Evolutionary conservation across 2,888 invertebrate species (phyloP).

Genomic region (Drosophila tanythrix): DNA sequence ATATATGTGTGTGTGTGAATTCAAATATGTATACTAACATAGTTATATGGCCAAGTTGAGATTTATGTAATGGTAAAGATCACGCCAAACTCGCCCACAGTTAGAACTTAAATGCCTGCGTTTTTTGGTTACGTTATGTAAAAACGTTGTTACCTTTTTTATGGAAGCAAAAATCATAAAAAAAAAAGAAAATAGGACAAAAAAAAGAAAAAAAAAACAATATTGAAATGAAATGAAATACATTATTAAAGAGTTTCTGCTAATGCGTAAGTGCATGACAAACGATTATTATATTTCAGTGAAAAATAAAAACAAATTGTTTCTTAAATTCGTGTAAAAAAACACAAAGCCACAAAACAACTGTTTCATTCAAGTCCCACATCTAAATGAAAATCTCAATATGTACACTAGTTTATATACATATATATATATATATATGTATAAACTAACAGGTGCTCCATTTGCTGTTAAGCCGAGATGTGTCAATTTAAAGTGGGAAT

Average conservation of each 20-base stretch:
- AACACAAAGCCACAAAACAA: slow-evolving; percentile 69
- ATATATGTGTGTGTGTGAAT: slow-evolving; percentile 25
- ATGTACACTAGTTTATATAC: too few relatives aligned
- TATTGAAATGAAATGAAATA: slow-evolving; percentile 55
- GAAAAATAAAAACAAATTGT: slow-evolving; percentile 80
- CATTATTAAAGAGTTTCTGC: slow-evolving; percentile 63
- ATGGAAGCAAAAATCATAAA: slow-evolving; percentile 44
- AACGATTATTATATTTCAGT: slow-evolving; percentile 81
- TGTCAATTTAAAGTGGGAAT: slow-evolving; percentile 14
- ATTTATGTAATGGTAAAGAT: slow-evolving; percentile 47
- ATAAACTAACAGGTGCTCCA: slow-evolving; percentile 5
- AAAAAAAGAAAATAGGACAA: slow-evolving; percentile 23
- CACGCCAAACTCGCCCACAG: slow-evolving; percentile 55
- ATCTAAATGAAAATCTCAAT: neutral
- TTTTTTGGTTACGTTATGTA: slow-evolving; percentile 68
- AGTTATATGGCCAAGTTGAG: slow-evolving; percentile 63
- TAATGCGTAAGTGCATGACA: slow-evolving; percentile 71
- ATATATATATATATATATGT: neutral
- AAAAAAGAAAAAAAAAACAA: slow-evolving; percentile 28
- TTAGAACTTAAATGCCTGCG: slow-evolving; percentile 59
- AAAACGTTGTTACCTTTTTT: slow-evolving; percentile 74
- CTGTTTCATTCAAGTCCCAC: slow-evolving; percentile 17
- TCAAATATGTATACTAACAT: slow-evolving; percentile 36
- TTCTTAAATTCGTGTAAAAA: slow-evolving; percentile 81
- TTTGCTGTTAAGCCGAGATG: slow-evolving; percentile 18